Base-by-base conservation (phyloP, 2,888 invertebrate species). In the Rambutsinella grinnellia region DNA sequence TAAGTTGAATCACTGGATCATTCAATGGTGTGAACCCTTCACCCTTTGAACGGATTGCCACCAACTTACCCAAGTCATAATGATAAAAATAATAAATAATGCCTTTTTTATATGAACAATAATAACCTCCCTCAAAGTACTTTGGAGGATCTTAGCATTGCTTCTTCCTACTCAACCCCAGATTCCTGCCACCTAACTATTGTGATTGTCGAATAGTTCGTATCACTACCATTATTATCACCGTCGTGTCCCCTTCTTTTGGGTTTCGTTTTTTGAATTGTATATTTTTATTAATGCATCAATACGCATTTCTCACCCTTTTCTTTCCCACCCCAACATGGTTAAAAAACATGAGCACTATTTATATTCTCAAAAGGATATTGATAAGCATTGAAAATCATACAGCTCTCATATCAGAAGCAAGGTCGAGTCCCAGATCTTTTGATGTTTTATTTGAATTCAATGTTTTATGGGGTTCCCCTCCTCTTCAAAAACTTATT, bases 211-310 rank as follows among this genome's bases (percentile, higher is more conserved):
- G n/a, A n/a, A n/a, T n/a, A n/a, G n/a, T n/a, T n/a, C n/a, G n/a
- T n/a, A n/a, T n/a, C n/a, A n/a, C n/a, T n/a, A n/a, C n/a, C n/a
- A n/a, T n/a, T n/a, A n/a, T n/a, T n/a, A n/a, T n/a, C n/a, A n/a
- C n/a, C n/a, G n/a, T n/a, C n/a, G n/a, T n/a, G n/a, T n/a, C n/a
- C n/a, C n/a, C n/a, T n/a, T n/a, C n/a, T n/a, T n/a, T n/a, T n/a
- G n/a, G n/a, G n/a, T n/a, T n/a, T n/a, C n/a, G n/a, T n/a, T n/a
- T n/a, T n/a, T n/a, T n/a, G n/a, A n/a, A n/a, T n/a, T 67, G 57
- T 47, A 49, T 53, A 28, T 70, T 53, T 69, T 69, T 36, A 58
- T 58, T 58, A 58, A 58, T 58, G 58, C 58, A 36, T 58, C 58
- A 36, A 58, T 58, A 15, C 58, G 36, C 28, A 10, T 57, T 27